Conservation (phyloP, 2,113 vertebrate genomes). For the Silurus meridionalis region DNA sequence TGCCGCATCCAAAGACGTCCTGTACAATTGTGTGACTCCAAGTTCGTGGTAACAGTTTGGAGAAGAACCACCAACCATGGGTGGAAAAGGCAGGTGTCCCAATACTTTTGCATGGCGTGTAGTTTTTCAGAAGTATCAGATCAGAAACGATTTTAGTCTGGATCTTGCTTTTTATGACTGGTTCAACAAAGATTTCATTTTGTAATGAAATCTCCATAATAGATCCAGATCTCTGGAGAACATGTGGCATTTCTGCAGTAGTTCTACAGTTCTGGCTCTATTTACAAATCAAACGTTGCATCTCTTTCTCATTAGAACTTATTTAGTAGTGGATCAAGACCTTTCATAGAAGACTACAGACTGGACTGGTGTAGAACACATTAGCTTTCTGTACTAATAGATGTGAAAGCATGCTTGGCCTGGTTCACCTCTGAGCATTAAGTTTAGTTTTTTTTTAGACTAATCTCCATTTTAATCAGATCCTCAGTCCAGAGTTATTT, state of each 20-base stretch:
- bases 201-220: not conserved
- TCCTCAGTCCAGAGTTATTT: not conserved
- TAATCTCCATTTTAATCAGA: not conserved
- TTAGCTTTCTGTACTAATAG: not conserved
- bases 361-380: not conserved
- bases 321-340: not conserved
- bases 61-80: no score
- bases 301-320: not conserved
- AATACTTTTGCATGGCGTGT: not conserved
- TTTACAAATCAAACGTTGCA: not conserved
- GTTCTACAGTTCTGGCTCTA: not conserved
- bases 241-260: not conserved
- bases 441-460: not conserved
- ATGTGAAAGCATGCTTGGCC: not conserved
- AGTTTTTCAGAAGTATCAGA: not conserved
- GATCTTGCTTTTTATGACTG: not conserved
- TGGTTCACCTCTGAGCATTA: not conserved
- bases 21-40: no score
- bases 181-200: no score
- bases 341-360: not conserved
- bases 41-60: no score
- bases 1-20: no score
- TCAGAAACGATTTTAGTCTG: not conserved
- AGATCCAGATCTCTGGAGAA: not conserved
- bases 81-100: no score